Evolutionary conservation across 1,140 invertebrate genomes (phyloP), one percentile per base, ranked within the genome.

Genomic region (Pygmarrhopalites habei): DNA sequence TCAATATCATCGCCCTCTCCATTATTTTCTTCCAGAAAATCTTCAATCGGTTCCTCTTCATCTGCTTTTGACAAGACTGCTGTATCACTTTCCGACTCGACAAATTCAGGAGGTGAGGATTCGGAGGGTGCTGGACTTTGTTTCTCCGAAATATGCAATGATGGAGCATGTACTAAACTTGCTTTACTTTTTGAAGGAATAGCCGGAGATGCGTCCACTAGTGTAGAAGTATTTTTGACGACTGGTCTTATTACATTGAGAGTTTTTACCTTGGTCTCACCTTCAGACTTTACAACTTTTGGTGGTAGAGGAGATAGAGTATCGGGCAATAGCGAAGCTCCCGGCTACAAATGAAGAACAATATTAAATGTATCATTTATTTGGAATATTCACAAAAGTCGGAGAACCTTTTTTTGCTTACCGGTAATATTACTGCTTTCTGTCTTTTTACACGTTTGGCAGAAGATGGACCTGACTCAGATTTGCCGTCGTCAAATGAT

Each of bases 381-480:
- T 10, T 46, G n/a, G n/a, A 5, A 46, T 46, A 5, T 46, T n/a
- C 4, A 46, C n/a, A 17, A 5, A 46, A 46, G 44, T 5, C 5
- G 7, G 21, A 17, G 44, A 46, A 46, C 4, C 10, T 10, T 21
- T 46, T 10, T 21, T 46, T 46, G 19, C 4, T n/a, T 46, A 46
- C 15, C 21, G 44, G 19, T 46, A 39, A 39, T 39, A 39, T 10
- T 39, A 5, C 21, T 46, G 44, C 43, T 28, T 46, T 47, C 39
- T 59, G 23, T 46, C 41, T 55, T 47, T 64, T 64, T 3, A 49
- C 23, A n/a, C 62, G 29, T 35, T 64, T 60, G 1, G 49, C 26
- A 2, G 46, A 7, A 4, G 55, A 21, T 14, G 62, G 62, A 35
- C 28, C 44, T 3, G 57, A 21, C 4, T 26, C 17, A 10, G 12